Evolutionary conservation across 1,140 invertebrate species (phyloP), one percentile per base, ranked within the genome.

Genomic region (Drosophila nebulosa): DNA sequence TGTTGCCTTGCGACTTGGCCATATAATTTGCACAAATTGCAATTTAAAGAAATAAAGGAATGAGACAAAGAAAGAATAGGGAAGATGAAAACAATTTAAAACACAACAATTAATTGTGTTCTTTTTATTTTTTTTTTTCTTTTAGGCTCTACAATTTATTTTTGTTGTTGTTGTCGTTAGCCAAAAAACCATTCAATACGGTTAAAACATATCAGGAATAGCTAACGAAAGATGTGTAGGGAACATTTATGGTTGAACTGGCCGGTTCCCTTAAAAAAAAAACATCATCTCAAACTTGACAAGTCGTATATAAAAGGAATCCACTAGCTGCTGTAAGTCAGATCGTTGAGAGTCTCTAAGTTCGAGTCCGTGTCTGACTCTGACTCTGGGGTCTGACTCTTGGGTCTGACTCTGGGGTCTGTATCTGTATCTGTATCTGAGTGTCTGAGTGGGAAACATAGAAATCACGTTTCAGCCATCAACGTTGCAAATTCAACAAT

Each of bases 381-480:
- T 68, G 64, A 57, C 68, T 71, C 27, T 60, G 77, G n/a, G n/a
- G n/a, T n/a, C n/a, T n/a, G n/a, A n/a, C n/a, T n/a, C n/a, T n/a
- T n/a, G n/a, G n/a, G n/a, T n/a, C n/a, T n/a, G n/a, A n/a, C n/a
- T n/a, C n/a, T n/a, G n/a, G n/a, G 22, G 66, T 57, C 63, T 50
- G 42, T 51, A 56, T 2, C 65, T 35, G 60, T 50, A 55, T 35
- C 22, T 57, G 30, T 2, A 1, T 64, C 69, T 30, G n/a, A n/a
- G 63, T 52, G 71, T 61, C 27, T 42, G 67, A 88, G 56, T 88
- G 81, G 81, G 78, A 88, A 88, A 88, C 83, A 89, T 81, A 86
- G 80, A 89, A 89, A 89, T 89, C 86, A 89, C 86, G 86, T 89
- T 89, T 89, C 61, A 35, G 75, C 86, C 86, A 86, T 89, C 86